These are phyloP conservation scores for Lepidurus arcticus DNA, from an alignment of 1,140 invertebrate species.

Conservation along the genomic window DNA sequence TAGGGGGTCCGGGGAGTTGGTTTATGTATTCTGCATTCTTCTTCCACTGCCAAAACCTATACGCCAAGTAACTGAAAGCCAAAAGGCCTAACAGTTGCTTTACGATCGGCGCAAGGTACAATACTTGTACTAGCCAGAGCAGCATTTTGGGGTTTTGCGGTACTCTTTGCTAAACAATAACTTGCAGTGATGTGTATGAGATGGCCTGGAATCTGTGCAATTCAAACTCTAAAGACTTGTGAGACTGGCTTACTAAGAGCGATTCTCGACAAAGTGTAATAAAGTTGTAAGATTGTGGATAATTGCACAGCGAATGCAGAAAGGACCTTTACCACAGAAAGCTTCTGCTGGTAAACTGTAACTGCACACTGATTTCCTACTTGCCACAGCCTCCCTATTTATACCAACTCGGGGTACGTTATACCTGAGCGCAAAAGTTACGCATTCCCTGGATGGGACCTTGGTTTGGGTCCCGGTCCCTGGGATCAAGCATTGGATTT, in stretches of 20 bases:
- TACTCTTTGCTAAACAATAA: background rate
- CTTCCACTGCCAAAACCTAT: background rate
- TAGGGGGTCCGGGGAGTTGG: slow-evolving; percentile 50
- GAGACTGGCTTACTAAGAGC: background rate
- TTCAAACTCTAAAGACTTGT: background rate
- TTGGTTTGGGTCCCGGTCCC: background rate
- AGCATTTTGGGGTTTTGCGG: background rate
- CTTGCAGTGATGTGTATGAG: background rate
- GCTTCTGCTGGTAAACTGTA: slow-evolving; percentile 21
- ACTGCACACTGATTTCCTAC: background rate
- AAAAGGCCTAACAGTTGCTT: background rate
- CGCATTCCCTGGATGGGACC: background rate
- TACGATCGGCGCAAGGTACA: background rate
- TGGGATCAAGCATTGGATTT: no score
- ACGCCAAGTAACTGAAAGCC: background rate
- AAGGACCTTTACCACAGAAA: slow-evolving; percentile 14
- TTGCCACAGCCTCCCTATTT: background rate
- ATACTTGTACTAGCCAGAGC: background rate
- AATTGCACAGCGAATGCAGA: slow-evolving; percentile 17
- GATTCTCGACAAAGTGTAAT: background rate
- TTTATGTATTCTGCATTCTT: slow-evolving; percentile 32
- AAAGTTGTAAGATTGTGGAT: background rate
- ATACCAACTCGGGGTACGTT: background rate
- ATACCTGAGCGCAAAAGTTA: background rate
- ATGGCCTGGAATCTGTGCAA: slow-evolving; percentile 10